Percentiles rank a stretch among this genome's conserved stretches.
These are phyloP conservation scores for Telmatherina bonti DNA, from an alignment of 2,797 vertebrate species.

Conservation along the genomic window DNA sequence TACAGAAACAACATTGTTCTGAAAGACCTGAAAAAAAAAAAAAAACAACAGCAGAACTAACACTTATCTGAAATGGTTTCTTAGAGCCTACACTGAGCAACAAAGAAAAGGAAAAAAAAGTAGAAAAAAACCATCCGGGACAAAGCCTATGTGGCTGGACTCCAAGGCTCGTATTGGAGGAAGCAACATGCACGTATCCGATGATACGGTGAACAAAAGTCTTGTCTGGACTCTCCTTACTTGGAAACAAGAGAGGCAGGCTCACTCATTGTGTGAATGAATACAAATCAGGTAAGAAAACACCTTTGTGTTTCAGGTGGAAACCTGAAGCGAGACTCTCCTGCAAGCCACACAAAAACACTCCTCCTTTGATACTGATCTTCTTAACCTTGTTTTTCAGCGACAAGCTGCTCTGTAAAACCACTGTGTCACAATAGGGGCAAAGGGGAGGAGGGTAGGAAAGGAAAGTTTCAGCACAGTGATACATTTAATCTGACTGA, in stretches of 20 bases:
- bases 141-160: slow-evolving; percentile 76
- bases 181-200: slow-evolving; percentile 81
- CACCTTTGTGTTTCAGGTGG: slow-evolving; percentile 84
- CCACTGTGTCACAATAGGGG: slow-evolving; percentile 77
- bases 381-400: slow-evolving; percentile 84
- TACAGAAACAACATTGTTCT: slow-evolving; percentile 59
- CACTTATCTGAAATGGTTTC: slow-evolving; percentile 70
- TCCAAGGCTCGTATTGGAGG: slow-evolving; percentile 78
- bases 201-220: slow-evolving; percentile 85
- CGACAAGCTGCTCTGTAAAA: slow-evolving; percentile 81
- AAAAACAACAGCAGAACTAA: slow-evolving; percentile 44
- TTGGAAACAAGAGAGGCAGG: slow-evolving; percentile 83
- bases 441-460: slow-evolving; percentile 35
- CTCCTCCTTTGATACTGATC: slow-evolving; percentile 84
- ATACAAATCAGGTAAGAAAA: slow-evolving; percentile 89
- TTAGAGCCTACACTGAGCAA: slow-evolving; percentile 66
- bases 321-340: slow-evolving; percentile 82
- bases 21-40: slow-evolving; percentile 22
- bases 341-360: slow-evolving; percentile 78
- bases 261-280: slow-evolving; percentile 84
- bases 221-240: slow-evolving; percentile 85
- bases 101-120: slow-evolving; percentile 72
- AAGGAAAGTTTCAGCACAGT: slow-evolving; percentile 67
- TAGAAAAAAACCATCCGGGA: slow-evolving; percentile 67
- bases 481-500: slow-evolving; percentile 81